Conservation (phyloP, 2,797 vertebrate species). For the Zenarchopterus dispar region DNA sequence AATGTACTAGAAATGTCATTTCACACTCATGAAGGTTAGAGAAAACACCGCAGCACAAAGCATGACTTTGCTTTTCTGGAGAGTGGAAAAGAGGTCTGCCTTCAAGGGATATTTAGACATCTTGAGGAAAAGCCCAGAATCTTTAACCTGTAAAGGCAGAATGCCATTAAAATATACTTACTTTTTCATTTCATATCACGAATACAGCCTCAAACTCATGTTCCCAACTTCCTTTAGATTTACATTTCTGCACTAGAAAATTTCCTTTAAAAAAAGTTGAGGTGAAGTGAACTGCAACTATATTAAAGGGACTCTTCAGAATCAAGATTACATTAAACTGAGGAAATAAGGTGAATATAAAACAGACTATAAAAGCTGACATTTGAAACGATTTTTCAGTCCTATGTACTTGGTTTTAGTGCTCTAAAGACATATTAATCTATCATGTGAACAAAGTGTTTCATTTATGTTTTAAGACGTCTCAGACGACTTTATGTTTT, state of each 20-base stretch:
- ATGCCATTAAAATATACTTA: neutral
- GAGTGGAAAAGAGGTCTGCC: constrained; percentile 26
- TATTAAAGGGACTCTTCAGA: constrained; percentile 36
- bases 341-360: constrained; percentile 27
- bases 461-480: constrained; percentile 58
- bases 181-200: constrained; percentile 12
- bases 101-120: constrained; percentile 30
- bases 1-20: constrained; percentile 55
- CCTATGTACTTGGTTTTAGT: constrained; percentile 21
- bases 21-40: constrained; percentile 54
- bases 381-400: constrained; percentile 41
- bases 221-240: constrained; percentile 33
- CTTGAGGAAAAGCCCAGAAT: constrained; percentile 40
- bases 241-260: constrained; percentile 10
- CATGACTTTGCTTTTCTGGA: constrained; percentile 51
- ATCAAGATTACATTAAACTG: constrained; percentile 34
- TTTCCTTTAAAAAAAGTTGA: constrained; percentile 34
- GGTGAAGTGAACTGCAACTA: constrained; percentile 47
- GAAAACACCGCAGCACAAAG: constrained; percentile 61
- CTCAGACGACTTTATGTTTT: constrained; percentile 56
- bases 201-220: constrained; percentile 8
- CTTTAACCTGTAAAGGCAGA: constrained; percentile 27
- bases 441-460: constrained; percentile 43
- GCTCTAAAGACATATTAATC: constrained; percentile 46
- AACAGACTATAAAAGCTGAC: constrained; percentile 30